Percentiles rank a stretch among this genome's conserved stretches.
Conservation (phyloP, 2,797 vertebrate species). For the Lerista edwardsae region DNA sequence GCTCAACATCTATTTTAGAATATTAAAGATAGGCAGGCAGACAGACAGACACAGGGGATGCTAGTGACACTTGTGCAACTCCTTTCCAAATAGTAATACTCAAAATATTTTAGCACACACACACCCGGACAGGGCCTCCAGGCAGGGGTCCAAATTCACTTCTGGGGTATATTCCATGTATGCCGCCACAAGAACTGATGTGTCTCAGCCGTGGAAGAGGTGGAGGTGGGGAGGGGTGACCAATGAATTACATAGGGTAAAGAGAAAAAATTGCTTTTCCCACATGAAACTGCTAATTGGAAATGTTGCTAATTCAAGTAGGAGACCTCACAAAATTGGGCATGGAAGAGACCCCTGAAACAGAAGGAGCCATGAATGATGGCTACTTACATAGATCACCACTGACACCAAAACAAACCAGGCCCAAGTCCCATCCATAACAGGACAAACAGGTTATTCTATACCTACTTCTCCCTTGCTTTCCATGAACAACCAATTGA, state of each 20-base stretch:
- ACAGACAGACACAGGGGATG: no score
- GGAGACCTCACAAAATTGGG: constrained; percentile 43
- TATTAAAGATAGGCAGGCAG: no score
- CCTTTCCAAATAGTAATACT: not conserved
- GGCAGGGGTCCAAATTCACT: not conserved
- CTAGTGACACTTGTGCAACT: not conserved
- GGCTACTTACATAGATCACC: not conserved
- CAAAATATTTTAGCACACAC: not conserved
- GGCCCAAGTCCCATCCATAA: no score
- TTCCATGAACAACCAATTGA: not conserved
- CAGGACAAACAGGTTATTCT: not conserved
- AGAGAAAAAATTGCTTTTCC: not conserved
- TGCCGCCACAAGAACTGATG: not conserved
- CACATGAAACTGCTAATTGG: not conserved
- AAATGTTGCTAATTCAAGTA: constrained; percentile 34
- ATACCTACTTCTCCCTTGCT: not conserved
- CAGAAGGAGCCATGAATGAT: not conserved
- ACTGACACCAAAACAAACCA: not conserved
- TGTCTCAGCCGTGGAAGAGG: not conserved
- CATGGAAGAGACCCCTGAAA: constrained; percentile 10
- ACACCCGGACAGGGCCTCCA: no score
- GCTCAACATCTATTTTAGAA: not conserved
- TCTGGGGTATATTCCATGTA: no score
- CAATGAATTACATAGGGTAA: constrained; percentile 2
- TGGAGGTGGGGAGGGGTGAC: not conserved